Base-by-base conservation (phyloP, 1,140 invertebrate genomes). In the Drosophila nasuta region DNA sequence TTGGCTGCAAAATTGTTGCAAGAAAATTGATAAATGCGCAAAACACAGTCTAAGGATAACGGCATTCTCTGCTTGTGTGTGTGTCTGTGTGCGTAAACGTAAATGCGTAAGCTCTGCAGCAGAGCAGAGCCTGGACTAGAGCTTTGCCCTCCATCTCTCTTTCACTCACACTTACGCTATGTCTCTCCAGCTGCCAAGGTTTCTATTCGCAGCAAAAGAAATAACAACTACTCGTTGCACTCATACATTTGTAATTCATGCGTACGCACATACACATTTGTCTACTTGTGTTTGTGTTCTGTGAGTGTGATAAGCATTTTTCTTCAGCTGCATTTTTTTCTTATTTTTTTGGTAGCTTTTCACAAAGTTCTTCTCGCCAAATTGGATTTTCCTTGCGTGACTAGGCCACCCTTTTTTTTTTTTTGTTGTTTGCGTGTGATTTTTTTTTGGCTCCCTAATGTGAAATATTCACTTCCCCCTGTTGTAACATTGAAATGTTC, bases 61-160 rank as follows among this genome's bases (percentile, higher is more conserved):
- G 41, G 49, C 45, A 62, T 11, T 45, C 13, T 54, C n/a, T 58
- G 33, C 33, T 15, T 58, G 30, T 51, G 38, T 52, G 30, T 52
- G 58, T 67, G 52, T 60, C 60, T 70, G 74, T 56, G 60, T 48
- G 81, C 63, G 76, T 82, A 80, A 75, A 83, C 78, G 81, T 86
- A 85, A 86, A 85, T 86, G 81, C 81, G 81, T 85, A 85, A 81
- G 78, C 81, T 85, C 41, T 43, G 41, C 3, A 13, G 41, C 41
- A 41, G 38, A 41, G 10, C 62, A 63, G 67, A 75, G 66, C 66
- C 72, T 63, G 72, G 66, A 45, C 66, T 75, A 57, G 66, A 70
- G 66, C 66, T 75, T 70, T 41, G 52, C 58, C 63, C 63, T 60
- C 58, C 63, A 57, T 60, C 77, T 35, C 10, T n/a, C 45, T 48